These are phyloP conservation scores for Lethocerus indicus DNA, from an alignment of 1,140 invertebrate genomes.

Conservation along the genomic window DNA sequence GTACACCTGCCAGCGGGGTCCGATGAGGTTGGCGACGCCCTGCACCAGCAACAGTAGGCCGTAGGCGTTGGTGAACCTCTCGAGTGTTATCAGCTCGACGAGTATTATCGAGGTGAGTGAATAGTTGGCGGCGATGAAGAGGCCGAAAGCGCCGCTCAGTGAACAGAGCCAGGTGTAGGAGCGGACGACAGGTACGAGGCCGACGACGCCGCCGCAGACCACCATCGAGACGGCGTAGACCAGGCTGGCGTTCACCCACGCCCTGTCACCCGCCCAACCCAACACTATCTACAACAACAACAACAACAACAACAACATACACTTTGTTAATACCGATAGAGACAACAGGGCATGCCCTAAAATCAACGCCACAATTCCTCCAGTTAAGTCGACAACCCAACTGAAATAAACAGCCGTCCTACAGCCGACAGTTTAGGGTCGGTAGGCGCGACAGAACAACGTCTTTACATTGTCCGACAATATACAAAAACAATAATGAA, in stretches of 20 bases:
- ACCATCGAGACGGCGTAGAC: slow-evolving; percentile 66
- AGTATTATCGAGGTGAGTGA: slow-evolving; percentile 71
- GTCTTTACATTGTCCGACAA: too few species aligned
- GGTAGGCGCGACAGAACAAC: too few species aligned
- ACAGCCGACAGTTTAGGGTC: too few species aligned
- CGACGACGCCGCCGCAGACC: slow-evolving; percentile 50
- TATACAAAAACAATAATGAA: too few species aligned
- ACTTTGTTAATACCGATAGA: too few species aligned
- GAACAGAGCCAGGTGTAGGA: slow-evolving; percentile 41
- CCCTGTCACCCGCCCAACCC: slow-evolving; percentile 70
- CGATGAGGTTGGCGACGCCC: slow-evolving; percentile 72
- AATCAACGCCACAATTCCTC: too few species aligned
- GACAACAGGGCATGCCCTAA: too few species aligned
- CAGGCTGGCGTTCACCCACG: slow-evolving; percentile 50
- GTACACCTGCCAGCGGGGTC: slow-evolving; percentile 67
- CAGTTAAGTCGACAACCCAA: too few species aligned
- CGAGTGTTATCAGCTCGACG: slow-evolving; percentile 66
- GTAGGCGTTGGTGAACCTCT: slow-evolving; percentile 79
- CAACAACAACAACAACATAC: neutral
- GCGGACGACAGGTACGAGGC: slow-evolving; percentile 43
- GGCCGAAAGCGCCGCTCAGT: slow-evolving; percentile 54
- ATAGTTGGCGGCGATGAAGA: slow-evolving; percentile 76
- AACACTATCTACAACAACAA: slow-evolving; percentile 50
- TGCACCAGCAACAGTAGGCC: slow-evolving; percentile 74
- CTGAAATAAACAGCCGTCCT: too few species aligned